A percentile compares a stretch with the other conserved stretches of the same genome.
phyloP scores from a whole-genome alignment of 2,797 vertebrate genomes.

The Falco naumanni region DNA sequence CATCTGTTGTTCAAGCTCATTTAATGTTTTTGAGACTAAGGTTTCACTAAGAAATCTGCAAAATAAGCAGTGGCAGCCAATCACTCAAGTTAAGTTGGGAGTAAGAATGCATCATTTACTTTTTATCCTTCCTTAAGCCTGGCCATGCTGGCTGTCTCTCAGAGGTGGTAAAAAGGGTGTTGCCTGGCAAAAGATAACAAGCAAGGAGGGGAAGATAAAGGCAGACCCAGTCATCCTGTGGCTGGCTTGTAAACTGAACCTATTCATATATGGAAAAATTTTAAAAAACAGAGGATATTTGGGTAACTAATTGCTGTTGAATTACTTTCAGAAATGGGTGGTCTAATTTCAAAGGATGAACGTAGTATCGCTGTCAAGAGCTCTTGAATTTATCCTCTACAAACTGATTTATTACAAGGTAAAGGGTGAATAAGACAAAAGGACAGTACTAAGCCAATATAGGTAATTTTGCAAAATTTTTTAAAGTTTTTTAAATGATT shows the following conservation, averaged over 20 bases:
- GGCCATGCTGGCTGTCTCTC: neutral
- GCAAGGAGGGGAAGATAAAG: neutral
- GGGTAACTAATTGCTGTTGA: neutral
- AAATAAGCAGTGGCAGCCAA: constrained; percentile 58
- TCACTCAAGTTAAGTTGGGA: constrained; percentile 52
- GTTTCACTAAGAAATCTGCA: constrained; percentile 62
- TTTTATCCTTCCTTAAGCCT: constrained; percentile 34
- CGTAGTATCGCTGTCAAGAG: rapidly evolving
- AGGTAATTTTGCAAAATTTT: neutral
- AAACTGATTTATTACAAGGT: neutral
- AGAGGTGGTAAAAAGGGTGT: neutral
- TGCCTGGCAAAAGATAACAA: neutral
- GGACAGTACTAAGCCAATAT: rapidly evolving
- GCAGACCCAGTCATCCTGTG: neutral
- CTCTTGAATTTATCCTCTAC: neutral
- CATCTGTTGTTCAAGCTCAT: constrained; percentile 64
- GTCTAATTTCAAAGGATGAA: neutral
- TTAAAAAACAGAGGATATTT: neutral
- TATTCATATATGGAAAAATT: neutral
- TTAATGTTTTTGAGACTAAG: constrained; percentile 45
- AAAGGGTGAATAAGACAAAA: neutral
- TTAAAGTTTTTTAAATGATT: neutral
- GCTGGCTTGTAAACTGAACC: neutral
- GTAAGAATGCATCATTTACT: constrained; percentile 40
- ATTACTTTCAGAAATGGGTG: neutral